Percentiles rank a stretch among this genome's conserved stretches.
phyloP scores from a whole-genome alignment of 2,888 invertebrate species.

The Stenodera caucasica region DNA sequence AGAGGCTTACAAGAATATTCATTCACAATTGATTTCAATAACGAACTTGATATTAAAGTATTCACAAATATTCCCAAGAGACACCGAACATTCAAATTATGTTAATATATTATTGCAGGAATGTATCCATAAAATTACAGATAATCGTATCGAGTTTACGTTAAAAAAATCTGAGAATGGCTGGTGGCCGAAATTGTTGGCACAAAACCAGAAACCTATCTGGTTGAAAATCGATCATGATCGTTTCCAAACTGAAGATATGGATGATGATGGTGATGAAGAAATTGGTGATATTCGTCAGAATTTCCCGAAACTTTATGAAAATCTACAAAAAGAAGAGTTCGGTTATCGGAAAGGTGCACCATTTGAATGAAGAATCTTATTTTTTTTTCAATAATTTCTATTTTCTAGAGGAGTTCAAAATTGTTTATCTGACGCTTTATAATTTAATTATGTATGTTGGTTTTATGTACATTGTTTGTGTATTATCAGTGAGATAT shows the following conservation, averaged over 20 bases:
- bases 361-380: neutral
- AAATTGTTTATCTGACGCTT: conserved; percentile 80
- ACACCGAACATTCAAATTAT: too few species aligned
- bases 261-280: conserved; percentile 60
- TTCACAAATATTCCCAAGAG: too few species aligned
- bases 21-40: conserved; percentile 72
- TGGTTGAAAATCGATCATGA: conserved; percentile 96
- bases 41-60: conserved; percentile 64
- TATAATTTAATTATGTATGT: conserved; percentile 91
- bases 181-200: conserved; percentile 86
- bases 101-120: conserved; percentile 49
- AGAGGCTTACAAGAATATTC: conserved; percentile 77
- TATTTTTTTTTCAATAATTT: neutral
- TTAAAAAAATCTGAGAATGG: conserved; percentile 68
- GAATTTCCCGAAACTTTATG: conserved; percentile 78
- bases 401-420: conserved; percentile 66
- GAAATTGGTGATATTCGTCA: conserved; percentile 71
- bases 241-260: conserved; percentile 80
- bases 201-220: conserved; percentile 79
- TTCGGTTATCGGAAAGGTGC: conserved; percentile 76
- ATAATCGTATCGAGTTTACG: conserved; percentile 75
- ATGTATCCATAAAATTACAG: conserved; percentile 65
- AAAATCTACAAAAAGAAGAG: conserved; percentile 73
- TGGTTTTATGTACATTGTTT: conserved; percentile 76
- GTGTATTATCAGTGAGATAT: conserved; percentile 74